phyloP scores from a whole-genome alignment of 2,113 vertebrate genomes.

The Arizona elegans region DNA sequence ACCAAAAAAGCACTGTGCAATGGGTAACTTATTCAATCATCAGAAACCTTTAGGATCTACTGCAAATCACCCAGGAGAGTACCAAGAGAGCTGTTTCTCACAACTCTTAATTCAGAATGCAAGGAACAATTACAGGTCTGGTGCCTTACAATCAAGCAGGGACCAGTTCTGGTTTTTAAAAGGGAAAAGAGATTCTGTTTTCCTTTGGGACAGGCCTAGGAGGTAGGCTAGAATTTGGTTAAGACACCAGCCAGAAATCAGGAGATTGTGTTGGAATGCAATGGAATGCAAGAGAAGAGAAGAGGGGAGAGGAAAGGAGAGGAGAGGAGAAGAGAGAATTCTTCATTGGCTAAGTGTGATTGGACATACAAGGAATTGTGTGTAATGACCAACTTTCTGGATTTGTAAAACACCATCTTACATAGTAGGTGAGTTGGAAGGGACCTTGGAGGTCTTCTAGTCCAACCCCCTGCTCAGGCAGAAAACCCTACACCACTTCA shows the following conservation, averaged over 20 bases:
- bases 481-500: too few relatives aligned
- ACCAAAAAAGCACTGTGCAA: neutral
- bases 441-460: too few relatives aligned
- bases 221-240: neutral
- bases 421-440: too few relatives aligned
- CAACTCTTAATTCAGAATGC: neutral
- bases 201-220: neutral
- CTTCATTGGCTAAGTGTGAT: too few relatives aligned
- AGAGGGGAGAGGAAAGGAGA: too few relatives aligned
- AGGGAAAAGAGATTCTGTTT: neutral
- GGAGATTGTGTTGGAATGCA: too few relatives aligned
- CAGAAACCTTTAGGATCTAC: neutral
- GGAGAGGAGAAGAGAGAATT: too few relatives aligned
- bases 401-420: too few relatives aligned
- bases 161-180: neutral
- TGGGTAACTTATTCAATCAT: neutral
- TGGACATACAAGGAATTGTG: too few relatives aligned
- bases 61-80: neutral
- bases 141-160: neutral
- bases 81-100: neutral
- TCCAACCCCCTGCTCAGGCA: too few relatives aligned
- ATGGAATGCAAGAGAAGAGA: too few relatives aligned
- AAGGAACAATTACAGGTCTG: neutral
- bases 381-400: too few relatives aligned
- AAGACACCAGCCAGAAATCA: neutral